Base-by-base conservation (phyloP, 1,140 invertebrate genomes). In the Lordiphosa mommai region DNA sequence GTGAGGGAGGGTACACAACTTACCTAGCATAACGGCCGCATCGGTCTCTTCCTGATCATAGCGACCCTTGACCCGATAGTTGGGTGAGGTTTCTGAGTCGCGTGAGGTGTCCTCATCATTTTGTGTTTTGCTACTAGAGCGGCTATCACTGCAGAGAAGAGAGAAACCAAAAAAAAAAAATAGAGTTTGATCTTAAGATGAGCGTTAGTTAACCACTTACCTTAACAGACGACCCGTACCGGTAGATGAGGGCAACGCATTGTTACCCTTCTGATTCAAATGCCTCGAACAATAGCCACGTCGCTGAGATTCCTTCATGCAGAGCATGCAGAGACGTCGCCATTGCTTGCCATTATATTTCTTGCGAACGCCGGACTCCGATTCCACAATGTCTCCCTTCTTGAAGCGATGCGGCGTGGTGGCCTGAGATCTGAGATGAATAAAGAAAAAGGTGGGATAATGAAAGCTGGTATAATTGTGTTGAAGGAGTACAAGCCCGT, bases 281-380 rank as follows among this genome's bases (percentile, higher is more conserved):
- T 99, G 98, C 41, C 98, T 90, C 13, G 98, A 99, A 89, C 98
- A 99, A 90, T 93, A 99, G 4, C 98, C 98, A 60, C 97, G 92
- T 30, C 98, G 91, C 90, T 99, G 98, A 73, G 97, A 99, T 91
- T 99, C 98, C 91, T 99, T 99, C n/a, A 93, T 95, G 90, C 98
- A 99, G 50, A 95, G 95, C 56, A 96, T 97, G 67, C 88, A 89
- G 33, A 99, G 92, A 76, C 98, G 92, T 64, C 98, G 92, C 98
- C 98, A 99, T 88, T 99, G 98, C 91, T 99, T 99, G 3, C 98
- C 98, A 91, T 99, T 99, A 89, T 98, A 99, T 91, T 99, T 99
- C 91, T 99, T 99, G 2, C 97, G 91, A 69, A 99, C 97, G 63
- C 98, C 98, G 87, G 96, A 98, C 38, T 97, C 96, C 40, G 96